Evolutionary conservation across 2,113 vertebrate genomes (phyloP), one percentile per base, ranked within the genome.

Genomic region (Brachypodius melanocephalos): DNA sequence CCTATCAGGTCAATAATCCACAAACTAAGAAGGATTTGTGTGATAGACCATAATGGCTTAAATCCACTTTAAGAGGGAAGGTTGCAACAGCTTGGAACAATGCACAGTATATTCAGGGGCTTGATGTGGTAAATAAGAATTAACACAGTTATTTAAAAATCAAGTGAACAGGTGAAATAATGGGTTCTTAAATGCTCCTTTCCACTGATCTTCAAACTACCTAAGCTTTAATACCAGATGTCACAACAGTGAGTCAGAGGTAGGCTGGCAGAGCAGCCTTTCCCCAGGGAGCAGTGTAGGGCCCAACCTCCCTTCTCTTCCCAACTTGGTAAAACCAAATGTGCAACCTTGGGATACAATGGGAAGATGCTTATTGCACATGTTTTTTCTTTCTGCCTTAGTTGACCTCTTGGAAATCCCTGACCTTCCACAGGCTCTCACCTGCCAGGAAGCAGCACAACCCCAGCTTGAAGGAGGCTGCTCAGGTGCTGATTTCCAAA

Each of bases 201-300:
- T 96, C 55, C 40, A n/a, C 74, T 34, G 36, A 85, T 91, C 69
- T 78, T 92, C 88, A 88, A 93, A 77, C 52, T 72, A 67, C 67
- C 58, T 55, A 59, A 91, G 79, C 88, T 88, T 94, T 93, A 91
- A 91, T 83, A 80, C 24, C 3, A 32, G 59, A 17, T 96, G 93
- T 94, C 94, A 96, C 85, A 96, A 96, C 88, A 96, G 75, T 96
- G 96, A 97, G 93, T 96, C 94, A 96, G 82, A 94, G 55, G 31
- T 78, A 95, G 78, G 67, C 66, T 97, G 85, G 51, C 67, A 90
- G 83, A 89, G 66, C 89, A 91, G 85, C 75, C 68, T 71, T 88
- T 91, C 88, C 82, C 59, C 1, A 0, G 62, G 38, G 75, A 95
- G 61, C 2, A 2, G 19, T 26, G 63, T 58, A 22, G 74, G 67